A percentile compares a stretch with the other conserved stretches of the same genome.
Conservation (phyloP, 2,888 invertebrate species). For the Drosophila eohydei region DNA sequence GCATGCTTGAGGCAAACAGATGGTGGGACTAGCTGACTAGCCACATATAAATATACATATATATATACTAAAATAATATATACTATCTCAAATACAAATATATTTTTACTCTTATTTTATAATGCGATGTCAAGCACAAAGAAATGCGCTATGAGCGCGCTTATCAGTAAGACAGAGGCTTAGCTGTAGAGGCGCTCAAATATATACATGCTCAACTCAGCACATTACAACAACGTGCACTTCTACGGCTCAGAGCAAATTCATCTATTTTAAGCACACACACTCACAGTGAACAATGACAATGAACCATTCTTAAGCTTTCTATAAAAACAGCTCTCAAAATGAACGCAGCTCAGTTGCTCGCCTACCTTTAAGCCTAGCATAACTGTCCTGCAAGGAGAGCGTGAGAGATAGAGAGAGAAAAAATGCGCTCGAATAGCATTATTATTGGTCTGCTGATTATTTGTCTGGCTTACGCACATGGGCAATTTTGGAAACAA, state of each 20-base stretch:
- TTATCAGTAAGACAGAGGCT: constrained; percentile 53
- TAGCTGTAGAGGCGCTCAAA: not conserved
- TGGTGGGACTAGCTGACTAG: constrained; percentile 52
- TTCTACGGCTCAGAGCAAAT: constrained; percentile 16
- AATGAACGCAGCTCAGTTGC: constrained; percentile 38
- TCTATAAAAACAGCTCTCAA: constrained; percentile 45
- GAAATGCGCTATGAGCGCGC: constrained; percentile 25
- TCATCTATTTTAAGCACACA: constrained; percentile 29
- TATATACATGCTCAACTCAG: not conserved
- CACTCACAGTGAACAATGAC: not conserved
- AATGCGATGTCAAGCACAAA: constrained; percentile 48
- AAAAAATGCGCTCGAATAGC: constrained; percentile 41
- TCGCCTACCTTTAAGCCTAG: constrained; percentile 10
- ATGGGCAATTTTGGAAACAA: constrained; percentile 75
- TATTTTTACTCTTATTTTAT: constrained; percentile 18
- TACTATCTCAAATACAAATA: constrained; percentile 3
- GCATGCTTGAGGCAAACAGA: constrained; percentile 27
- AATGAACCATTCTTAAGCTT: constrained; percentile 19
- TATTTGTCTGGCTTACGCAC: constrained; percentile 29
- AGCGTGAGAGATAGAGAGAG: not conserved
- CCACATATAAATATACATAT: constrained; percentile 25
- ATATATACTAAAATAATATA: constrained; percentile 5
- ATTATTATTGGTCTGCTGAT: constrained; percentile 39
- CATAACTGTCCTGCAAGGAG: constrained; percentile 8
- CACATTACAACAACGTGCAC: not conserved